Percentiles rank a stretch among this genome's conserved stretches.
These are phyloP conservation scores for Erethizon dorsatum DNA, from an alignment of 2,797 vertebrate species.

Conservation along the genomic window DNA sequence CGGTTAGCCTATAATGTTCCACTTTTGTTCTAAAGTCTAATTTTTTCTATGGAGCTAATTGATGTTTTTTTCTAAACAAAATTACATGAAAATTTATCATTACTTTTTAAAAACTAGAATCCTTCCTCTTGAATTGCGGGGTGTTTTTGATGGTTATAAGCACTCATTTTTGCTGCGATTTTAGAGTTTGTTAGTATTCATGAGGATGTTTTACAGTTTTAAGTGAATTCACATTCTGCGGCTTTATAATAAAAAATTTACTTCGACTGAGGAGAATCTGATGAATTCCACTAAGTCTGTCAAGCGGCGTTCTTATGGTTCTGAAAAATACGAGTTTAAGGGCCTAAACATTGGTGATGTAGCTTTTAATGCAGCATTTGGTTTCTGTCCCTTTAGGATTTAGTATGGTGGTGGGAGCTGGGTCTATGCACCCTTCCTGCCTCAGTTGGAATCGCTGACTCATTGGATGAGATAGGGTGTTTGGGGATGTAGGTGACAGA, in stretches of 20 bases:
- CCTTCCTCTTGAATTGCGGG: slow-evolving; percentile 26
- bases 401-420: not conserved
- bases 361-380: not conserved
- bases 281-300: slow-evolving; percentile 73
- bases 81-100: slow-evolving; percentile 46
- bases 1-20: slow-evolving; percentile 51
- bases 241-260: slow-evolving; percentile 80
- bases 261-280: slow-evolving; percentile 79
- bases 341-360: not conserved
- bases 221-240: slow-evolving; percentile 53
- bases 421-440: not conserved
- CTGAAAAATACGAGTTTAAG: slow-evolving; percentile 52
- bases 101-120: slow-evolving; percentile 60
- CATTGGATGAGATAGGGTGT: not conserved
- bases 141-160: slow-evolving; percentile 33
- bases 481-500: not conserved
- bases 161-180: slow-evolving; percentile 40
- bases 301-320: slow-evolving; percentile 50
- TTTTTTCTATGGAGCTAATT: slow-evolving; percentile 64
- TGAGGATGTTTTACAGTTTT: slow-evolving; percentile 73
- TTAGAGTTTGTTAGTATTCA: slow-evolving; percentile 77
- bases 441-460: not conserved
- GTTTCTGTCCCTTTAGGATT: slow-evolving; percentile 16
- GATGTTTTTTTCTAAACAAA: slow-evolving; percentile 61
- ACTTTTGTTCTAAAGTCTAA: slow-evolving; percentile 49